Conservation (phyloP, 2,888 invertebrate genomes). For the Ellobium chinense region DNA sequence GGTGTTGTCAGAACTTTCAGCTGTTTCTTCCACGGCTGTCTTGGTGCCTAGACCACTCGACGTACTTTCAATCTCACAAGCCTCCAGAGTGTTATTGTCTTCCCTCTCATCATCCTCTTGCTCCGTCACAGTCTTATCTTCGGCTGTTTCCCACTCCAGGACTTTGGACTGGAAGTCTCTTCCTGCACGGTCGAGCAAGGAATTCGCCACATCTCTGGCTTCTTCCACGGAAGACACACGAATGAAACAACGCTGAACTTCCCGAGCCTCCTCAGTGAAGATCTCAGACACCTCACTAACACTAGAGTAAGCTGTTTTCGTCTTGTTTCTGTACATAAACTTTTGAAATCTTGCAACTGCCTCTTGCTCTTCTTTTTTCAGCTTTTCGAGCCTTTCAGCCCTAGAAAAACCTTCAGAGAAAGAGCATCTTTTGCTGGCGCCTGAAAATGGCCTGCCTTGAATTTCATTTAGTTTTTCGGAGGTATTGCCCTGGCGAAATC, state of each 20-base stretch:
- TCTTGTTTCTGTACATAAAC: neutral
- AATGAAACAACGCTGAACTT: neutral
- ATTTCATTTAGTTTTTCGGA: too few relatives aligned
- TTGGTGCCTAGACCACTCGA: too few relatives aligned
- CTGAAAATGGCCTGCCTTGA: too few relatives aligned
- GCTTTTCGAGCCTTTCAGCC: neutral
- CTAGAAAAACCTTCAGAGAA: neutral
- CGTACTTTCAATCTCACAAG: too few relatives aligned
- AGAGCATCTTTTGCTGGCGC: neutral
- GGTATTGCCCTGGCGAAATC: too few relatives aligned
- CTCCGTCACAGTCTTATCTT: neutral
- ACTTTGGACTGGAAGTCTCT: neutral
- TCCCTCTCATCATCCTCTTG: neutral
- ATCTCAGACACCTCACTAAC: neutral
- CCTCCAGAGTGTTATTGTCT: too few relatives aligned
- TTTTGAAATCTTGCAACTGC: neutral
- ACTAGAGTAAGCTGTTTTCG: neutral
- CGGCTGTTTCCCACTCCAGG: neutral
- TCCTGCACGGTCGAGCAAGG: neutral
- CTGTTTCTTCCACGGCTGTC: too few relatives aligned
- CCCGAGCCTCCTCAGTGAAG: neutral
- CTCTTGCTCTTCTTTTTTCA: neutral
- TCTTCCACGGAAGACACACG: neutral
- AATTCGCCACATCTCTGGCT: neutral
- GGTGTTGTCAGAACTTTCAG: too few relatives aligned